Evolutionary conservation across 2,797 vertebrate species (phyloP).

Genomic region (Cercopithecus neglectus): DNA sequence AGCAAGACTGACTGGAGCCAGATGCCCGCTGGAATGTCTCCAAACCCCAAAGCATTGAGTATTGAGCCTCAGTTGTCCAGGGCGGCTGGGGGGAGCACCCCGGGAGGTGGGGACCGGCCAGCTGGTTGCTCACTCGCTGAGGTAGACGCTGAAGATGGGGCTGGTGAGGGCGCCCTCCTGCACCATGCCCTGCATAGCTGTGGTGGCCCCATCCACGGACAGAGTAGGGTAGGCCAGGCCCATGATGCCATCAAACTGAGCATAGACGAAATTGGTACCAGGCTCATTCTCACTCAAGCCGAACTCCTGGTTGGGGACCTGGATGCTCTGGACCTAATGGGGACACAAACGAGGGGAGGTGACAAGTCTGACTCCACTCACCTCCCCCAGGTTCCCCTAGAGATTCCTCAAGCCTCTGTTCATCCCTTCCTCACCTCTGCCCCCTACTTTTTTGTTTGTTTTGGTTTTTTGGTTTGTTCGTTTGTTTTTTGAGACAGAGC

Average conservation of each 20-base stretch:
- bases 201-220: constrained; percentile 77
- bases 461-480: too few relatives aligned
- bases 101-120: fast-evolving
- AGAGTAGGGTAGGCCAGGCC: constrained; percentile 85
- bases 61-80: not conserved
- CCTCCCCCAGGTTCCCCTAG: too few relatives aligned
- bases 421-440: not conserved
- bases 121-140: constrained; percentile 79
- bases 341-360: not conserved
- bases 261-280: constrained; percentile 76
- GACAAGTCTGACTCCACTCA: not conserved
- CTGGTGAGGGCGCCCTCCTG: constrained; percentile 80
- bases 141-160: constrained; percentile 85
- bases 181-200: constrained; percentile 85
- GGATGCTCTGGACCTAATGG: constrained; percentile 80
- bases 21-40: not conserved
- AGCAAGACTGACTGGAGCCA: not conserved
- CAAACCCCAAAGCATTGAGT: not conserved
- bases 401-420: not conserved
- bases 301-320: constrained; percentile 84
- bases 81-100: too few relatives aligned
- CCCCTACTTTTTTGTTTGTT: too few relatives aligned
- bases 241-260: constrained; percentile 85
- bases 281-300: constrained; percentile 84
- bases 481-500: too few relatives aligned